phyloP scores from a whole-genome alignment of 1,140 invertebrate species.

The Steinernema khuongi region DNA sequence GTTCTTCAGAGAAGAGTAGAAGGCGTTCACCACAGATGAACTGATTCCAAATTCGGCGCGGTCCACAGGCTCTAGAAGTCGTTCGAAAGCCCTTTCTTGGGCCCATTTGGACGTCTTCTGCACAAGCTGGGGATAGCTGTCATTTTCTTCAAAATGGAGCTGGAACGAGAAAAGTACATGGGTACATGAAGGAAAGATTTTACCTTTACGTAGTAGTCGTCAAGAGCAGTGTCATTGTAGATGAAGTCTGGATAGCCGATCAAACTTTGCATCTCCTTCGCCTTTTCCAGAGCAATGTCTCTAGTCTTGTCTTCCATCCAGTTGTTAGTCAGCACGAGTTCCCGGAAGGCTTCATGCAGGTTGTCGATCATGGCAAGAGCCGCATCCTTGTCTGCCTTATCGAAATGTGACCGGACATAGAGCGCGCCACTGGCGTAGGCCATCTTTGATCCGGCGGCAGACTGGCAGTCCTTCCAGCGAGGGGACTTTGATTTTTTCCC shows the following conservation, averaged over 20 bases:
- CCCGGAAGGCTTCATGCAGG: slow-evolving; percentile 76
- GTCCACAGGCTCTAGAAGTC: slow-evolving; percentile 60
- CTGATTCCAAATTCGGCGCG: slow-evolving; percentile 63
- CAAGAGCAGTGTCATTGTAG: slow-evolving; percentile 62
- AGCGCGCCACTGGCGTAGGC: slow-evolving; percentile 62
- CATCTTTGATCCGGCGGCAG: slow-evolving; percentile 56
- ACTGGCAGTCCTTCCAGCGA: slow-evolving; percentile 56
- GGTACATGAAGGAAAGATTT: slow-evolving; percentile 1
- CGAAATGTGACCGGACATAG: slow-evolving; percentile 63
- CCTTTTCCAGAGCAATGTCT: slow-evolving; percentile 30
- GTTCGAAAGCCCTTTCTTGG: slow-evolving; percentile 62
- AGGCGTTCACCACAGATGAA: slow-evolving; percentile 64
- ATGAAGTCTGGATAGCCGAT: slow-evolving; percentile 65
- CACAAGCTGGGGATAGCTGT: slow-evolving; percentile 62
- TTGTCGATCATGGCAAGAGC: slow-evolving; percentile 74
- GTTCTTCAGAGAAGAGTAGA: slow-evolving; percentile 67
- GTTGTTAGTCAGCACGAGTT: slow-evolving; percentile 73
- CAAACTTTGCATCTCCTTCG: slow-evolving; percentile 30
- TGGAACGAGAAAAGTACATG: slow-evolving; percentile 34
- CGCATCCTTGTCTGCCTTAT: slow-evolving; percentile 61
- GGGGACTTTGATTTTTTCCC: slow-evolving; percentile 58
- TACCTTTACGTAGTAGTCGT: slow-evolving; percentile 63
- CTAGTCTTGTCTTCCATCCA: slow-evolving; percentile 83
- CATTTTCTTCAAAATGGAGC: slow-evolving; percentile 51
- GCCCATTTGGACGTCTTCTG: slow-evolving; percentile 60